Conservation (phyloP, 2,888 invertebrate species). For the Callosobruchus maculatus region DNA sequence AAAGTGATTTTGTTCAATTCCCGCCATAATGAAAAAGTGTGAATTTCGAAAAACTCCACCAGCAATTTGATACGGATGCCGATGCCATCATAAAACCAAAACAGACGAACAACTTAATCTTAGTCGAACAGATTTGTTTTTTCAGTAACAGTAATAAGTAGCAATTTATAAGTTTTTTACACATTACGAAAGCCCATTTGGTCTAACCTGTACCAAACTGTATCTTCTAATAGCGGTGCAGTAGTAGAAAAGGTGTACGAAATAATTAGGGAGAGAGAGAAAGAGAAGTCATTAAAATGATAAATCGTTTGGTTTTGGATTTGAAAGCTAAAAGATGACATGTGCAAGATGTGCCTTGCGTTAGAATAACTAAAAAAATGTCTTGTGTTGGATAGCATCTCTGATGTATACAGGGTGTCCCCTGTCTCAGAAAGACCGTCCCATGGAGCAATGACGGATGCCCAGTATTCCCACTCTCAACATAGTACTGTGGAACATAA, state of each 20-base stretch:
- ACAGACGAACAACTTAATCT: background rate
- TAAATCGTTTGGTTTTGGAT: background rate
- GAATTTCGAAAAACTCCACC: no score
- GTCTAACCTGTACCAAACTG: no score
- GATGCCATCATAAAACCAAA: background rate
- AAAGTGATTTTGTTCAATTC: no score
- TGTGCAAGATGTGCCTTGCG: background rate
- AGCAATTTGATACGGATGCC: no score
- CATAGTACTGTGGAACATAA: no score
- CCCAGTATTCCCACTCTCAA: no score
- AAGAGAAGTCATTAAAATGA: background rate
- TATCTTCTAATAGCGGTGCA: background rate
- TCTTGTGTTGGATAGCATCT: background rate
- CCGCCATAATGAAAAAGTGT: no score
- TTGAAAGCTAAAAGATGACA: background rate
- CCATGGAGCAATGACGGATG: no score
- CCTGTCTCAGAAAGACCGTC: no score
- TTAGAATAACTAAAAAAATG: background rate
- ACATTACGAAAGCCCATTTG: background rate
- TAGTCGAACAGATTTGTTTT: background rate
- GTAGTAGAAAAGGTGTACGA: background rate
- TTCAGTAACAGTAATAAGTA: background rate
- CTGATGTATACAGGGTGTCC: background rate
- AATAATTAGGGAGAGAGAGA: background rate
- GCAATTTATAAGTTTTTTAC: background rate